Evolutionary conservation across 2,888 invertebrate genomes (phyloP), one percentile per base, ranked within the genome.

Genomic region (Eupithecia vulgata): DNA sequence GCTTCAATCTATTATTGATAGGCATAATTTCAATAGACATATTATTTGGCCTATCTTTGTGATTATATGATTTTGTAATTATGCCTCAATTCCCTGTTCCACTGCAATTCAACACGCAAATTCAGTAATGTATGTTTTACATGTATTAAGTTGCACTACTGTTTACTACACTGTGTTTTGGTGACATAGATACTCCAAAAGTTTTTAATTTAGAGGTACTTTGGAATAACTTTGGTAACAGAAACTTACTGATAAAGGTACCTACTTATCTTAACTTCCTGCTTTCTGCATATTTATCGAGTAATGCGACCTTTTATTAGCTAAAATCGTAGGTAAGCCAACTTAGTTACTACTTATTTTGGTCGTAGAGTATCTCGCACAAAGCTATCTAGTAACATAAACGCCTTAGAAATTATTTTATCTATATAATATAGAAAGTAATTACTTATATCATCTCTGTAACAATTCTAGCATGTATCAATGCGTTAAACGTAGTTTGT

Each of bases 151-250:
- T 40, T 65, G 40, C 40, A 5, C 5, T 25, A 65, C 65, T 42
- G 37, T 40, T 64, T 34, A 34, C 61, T 40, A 40, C 1, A 13
- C 65, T 65, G 21, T 65, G 21, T 37, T 4, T 65, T 42, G 62
- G 37, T 64, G 34, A 35, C 65, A 25, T 25, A 21, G 40, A 61
- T 61, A 61, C 61, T 34, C 61, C 7, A 34, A 57, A 64, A 70
- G 70, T 68, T 74, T 68, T 68, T 74, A 74, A 74, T 71, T 71
- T 64, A 64, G 68, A 48, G 66, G 48, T 70, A 71, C 71, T 71
- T 74, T 48, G 65, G 65, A 52, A 72, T 68, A 70, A 74, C 62
- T 71, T 71, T 48, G 70, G 48, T 61, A 70, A 62, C 73, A 67
- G 57, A 48, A 68, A 48, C 65, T 65, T 37, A 21, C 35, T 37